A percentile compares a stretch with the other conserved stretches of the same genome.
Conservation (phyloP, 2,113 vertebrate genomes). For the Thryonomys swinderianus region DNA sequence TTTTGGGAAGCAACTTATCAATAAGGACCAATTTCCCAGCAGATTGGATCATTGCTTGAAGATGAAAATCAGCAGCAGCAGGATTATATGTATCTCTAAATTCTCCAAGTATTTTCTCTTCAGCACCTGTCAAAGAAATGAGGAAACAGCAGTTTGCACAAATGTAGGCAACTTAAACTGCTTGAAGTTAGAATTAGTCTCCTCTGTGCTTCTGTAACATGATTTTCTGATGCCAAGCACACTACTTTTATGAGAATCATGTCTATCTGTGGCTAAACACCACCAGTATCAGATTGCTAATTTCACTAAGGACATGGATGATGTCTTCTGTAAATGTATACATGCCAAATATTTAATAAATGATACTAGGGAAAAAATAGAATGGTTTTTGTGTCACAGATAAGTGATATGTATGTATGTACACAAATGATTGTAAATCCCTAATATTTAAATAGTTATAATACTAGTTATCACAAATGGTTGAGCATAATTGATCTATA, state of each 20-base stretch:
- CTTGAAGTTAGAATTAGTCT: neutral
- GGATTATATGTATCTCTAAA: slow-evolving; percentile 95
- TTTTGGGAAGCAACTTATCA: slow-evolving; percentile 98
- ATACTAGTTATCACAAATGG: neutral
- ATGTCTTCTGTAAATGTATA: neutral
- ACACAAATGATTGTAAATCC: no score
- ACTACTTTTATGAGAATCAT: slow-evolving; percentile 30
- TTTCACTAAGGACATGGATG: neutral
- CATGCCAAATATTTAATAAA: slow-evolving; percentile 16
- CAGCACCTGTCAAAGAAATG: slow-evolving; percentile 90
- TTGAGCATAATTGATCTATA: neutral
- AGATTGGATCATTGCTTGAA: slow-evolving; percentile 99
- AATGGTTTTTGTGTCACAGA: neutral
- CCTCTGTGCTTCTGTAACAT: neutral
- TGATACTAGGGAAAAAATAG: neutral
- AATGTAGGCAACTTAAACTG: neutral
- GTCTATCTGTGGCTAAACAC: neutral
- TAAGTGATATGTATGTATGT: neutral
- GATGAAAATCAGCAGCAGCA: slow-evolving; percentile 94
- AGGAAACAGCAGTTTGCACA: neutral
- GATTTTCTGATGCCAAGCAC: neutral
- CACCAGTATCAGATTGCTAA: neutral
- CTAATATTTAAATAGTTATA: slow-evolving; percentile 28
- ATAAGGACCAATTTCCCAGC: slow-evolving; percentile 98
- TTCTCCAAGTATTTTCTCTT: slow-evolving; percentile 99